Evolutionary conservation across 2,888 invertebrate genomes (phyloP), one percentile per base, ranked within the genome.

Genomic region (Shargacucullia verbasci): DNA sequence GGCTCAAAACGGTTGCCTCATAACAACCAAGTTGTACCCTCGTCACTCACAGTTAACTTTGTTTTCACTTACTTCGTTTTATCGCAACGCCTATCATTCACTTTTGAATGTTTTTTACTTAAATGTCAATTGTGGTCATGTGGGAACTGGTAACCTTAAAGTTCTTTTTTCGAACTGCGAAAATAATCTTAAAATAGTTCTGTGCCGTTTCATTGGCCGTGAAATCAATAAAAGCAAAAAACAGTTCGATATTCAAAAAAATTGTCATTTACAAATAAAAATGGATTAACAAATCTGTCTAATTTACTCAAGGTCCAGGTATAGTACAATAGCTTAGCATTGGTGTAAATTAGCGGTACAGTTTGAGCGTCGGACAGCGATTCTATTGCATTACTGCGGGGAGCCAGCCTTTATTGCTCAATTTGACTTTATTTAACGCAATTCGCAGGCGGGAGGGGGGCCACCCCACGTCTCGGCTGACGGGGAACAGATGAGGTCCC

Each of bases 391-490:
- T 92, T 93, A 90, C 86, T 80, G 88, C 86, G 88, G 88, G 84
- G 80, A 86, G 85, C 89, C 86, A 81, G 89, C 89, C 91, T 93
- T 93, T 94, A 94, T 94, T 93, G 92, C 92, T 94, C 94, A 94
- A 94, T 94, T 94, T 93, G 92, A 92, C 92, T 93, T 93, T 93
- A 92, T 93, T 94, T 92, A 93, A 92, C 91, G 87, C 89, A 88
- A 87, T 86, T 86, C 86, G 77, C 82, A 77, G 66, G 83, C 81
- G 76, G 74, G 55, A 63, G 61, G 69, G 67, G 70, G 73, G 70
- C 81, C 82, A 75, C 81, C 81, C 79, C 75, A 75, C 78, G 79
- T 79, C 82, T 75, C 80, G 81, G 70, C 86, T 87, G 91, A 87
- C 90, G 89, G 88, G 80, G 90, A 91, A 92, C 92, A 92, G 92